Conservation (phyloP, 2,113 vertebrate genomes). For the Crotophaga sulcirostris region DNA sequence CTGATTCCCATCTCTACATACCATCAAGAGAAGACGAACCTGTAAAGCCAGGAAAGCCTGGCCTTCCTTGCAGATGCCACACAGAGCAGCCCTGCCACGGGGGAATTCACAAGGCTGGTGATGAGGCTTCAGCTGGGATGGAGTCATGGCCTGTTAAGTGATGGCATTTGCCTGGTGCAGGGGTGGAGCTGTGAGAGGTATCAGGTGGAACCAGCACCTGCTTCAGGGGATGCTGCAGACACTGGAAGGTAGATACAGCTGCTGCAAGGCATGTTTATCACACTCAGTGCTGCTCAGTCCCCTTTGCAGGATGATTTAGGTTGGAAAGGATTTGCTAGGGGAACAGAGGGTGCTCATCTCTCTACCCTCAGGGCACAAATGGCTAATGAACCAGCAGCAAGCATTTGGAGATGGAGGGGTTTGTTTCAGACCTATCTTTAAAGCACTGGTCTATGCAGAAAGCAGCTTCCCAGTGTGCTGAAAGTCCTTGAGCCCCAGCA, state of each 20-base stretch:
- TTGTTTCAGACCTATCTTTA: background rate
- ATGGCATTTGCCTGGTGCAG: background rate
- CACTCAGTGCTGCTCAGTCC: background rate
- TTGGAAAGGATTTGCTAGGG: background rate
- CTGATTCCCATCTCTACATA: background rate
- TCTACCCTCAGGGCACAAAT: accelerated
- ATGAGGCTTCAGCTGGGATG: background rate
- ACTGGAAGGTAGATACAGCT: background rate
- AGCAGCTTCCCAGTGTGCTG: background rate
- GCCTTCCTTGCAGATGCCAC: background rate
- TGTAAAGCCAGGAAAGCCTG: accelerated
- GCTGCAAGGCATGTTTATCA: background rate
- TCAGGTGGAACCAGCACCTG: background rate
- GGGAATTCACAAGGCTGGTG: background rate
- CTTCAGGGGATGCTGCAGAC: background rate
- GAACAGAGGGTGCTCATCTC: background rate
- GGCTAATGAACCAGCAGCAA: background rate
- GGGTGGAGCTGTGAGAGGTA: background rate
- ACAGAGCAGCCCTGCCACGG: background rate
- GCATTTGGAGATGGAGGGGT: background rate
- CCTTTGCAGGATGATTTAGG: background rate
- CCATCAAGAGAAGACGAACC: background rate
- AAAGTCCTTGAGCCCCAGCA: background rate
- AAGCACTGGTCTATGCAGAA: background rate
- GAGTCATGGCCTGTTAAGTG: background rate